Evolutionary conservation across 2,113 vertebrate genomes (phyloP), one percentile per base, ranked within the genome.

Genomic region (Cichladusa arquata): DNA sequence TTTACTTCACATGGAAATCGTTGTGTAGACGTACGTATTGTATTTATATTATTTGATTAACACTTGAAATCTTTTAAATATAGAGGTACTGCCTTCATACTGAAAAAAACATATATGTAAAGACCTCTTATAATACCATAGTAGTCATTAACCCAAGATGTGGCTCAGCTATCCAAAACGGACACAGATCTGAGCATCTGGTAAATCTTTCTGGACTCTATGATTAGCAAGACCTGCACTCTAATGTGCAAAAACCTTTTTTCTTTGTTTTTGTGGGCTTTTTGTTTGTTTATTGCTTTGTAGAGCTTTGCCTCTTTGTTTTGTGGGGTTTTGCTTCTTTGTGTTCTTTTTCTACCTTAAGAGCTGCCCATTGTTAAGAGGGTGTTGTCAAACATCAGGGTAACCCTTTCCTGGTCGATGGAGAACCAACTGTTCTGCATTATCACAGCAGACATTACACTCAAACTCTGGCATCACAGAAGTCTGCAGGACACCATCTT

Each of bases 361-460:
- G 28, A 73, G 11, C 23, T 56, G 11, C 9, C 25, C 33, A 22
- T n/a, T 40, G 20, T 8, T 65, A 65, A 71, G 22, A 79, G 2
- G 2, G 4, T 42, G 12, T 33, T 77, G 12, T 8, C 14, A 89
- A 76, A 69, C 0, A 0, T 19, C 5, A 9, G 33, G 23, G 23
- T 78, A 83, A 61, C 11, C 4, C 40, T 45, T n/a, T 60, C 8
- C 33, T 34, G 8, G 9, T 29, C 60, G 19, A 5, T 17, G 31
- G 31, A 51, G 23, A 81, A 56, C 5, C 3, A 10, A 10, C 6
- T 62, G 42, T 69, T 23, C 31, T 65, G 31, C 58, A 57, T 23
- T 2, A 1, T 8, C 2, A 6, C 1, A 3, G 54, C 53, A 73
- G 78, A 44, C 2, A 57, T 24, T 24, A 42, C 31, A 45, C 9